Percentiles rank a stretch among this genome's conserved stretches.
Conservation (phyloP, 1,140 invertebrate genomes). For the Apocrypta bakeri region DNA sequence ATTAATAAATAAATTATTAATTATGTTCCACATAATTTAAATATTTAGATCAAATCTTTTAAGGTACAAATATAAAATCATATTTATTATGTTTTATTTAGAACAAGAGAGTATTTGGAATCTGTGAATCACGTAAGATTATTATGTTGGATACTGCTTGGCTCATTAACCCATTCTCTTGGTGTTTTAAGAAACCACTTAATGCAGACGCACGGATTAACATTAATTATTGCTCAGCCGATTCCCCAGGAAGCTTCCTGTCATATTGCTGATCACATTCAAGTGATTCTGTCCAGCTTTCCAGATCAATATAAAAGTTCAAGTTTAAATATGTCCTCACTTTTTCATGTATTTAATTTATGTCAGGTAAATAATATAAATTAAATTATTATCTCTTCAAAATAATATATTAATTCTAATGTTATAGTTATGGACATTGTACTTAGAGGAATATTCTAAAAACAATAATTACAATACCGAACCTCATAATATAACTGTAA, state of each 20-base stretch:
- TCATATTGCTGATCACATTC: conserved; percentile 97
- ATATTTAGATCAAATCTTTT: too few species aligned
- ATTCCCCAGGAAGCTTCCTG: conserved; percentile 96
- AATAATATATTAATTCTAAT: conserved; percentile 27
- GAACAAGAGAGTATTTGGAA: conserved; percentile 95
- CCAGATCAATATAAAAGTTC: conserved; percentile 95
- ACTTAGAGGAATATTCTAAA: conserved; percentile 92
- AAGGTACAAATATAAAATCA: too few species aligned
- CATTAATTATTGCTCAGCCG: conserved; percentile 82
- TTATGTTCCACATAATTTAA: too few species aligned
- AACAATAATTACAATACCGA: conserved; percentile 80
- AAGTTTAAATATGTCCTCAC: conserved; percentile 93
- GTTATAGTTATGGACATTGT: conserved; percentile 95
- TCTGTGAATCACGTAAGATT: conserved; percentile 95
- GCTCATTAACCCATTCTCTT: conserved; percentile 91
- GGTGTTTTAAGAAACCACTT: conserved; percentile 66
- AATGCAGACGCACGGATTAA: conserved; percentile 64
- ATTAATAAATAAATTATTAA: too few species aligned
- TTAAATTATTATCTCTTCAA: neutral
- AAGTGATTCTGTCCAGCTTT: conserved; percentile 96
- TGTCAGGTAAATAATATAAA: conserved; percentile 78
- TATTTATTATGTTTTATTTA: conserved; percentile 67
- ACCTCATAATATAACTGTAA: conserved; percentile 82
- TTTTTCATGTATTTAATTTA: conserved; percentile 88
- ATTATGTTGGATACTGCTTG: conserved; percentile 96